These are phyloP conservation scores for Bradypus variegatus DNA, from an alignment of 2,797 vertebrate genomes.

Conservation along the genomic window DNA sequence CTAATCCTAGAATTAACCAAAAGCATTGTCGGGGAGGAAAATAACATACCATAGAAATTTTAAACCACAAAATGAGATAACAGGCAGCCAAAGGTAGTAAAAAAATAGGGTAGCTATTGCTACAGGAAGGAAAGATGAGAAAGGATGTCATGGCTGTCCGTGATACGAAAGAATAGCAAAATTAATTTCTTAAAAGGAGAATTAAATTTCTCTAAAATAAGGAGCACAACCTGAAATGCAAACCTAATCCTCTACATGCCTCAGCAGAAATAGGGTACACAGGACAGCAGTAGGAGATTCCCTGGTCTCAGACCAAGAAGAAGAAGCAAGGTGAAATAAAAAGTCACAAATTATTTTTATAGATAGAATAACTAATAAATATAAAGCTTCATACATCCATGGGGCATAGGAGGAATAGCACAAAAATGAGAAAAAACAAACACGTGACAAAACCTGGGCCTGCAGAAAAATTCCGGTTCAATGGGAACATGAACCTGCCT, in stretches of 20 bases:
- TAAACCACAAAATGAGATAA: neutral
- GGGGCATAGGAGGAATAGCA: neutral
- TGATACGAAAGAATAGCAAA: neutral
- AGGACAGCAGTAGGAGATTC: neutral
- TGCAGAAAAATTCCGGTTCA: neutral
- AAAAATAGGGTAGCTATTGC: neutral
- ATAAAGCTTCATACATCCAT: neutral
- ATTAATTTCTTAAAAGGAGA: neutral
- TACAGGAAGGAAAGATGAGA: neutral
- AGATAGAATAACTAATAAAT: neutral
- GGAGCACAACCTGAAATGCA: neutral
- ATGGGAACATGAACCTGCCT: neutral
- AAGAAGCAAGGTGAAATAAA: neutral
- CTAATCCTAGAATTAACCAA: neutral
- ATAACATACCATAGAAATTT: neutral
- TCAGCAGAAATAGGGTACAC: neutral
- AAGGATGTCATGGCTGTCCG: neutral
- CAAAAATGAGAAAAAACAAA: neutral
- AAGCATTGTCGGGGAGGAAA: neutral
- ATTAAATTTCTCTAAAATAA: neutral
- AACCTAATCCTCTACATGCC: neutral
- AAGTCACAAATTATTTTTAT: neutral
- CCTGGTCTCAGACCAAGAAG: neutral
- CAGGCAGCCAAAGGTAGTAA: neutral
- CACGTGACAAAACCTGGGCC: neutral